phyloP scores from a whole-genome alignment of 1,140 invertebrate genomes.

The Calephelis virginiensis region DNA sequence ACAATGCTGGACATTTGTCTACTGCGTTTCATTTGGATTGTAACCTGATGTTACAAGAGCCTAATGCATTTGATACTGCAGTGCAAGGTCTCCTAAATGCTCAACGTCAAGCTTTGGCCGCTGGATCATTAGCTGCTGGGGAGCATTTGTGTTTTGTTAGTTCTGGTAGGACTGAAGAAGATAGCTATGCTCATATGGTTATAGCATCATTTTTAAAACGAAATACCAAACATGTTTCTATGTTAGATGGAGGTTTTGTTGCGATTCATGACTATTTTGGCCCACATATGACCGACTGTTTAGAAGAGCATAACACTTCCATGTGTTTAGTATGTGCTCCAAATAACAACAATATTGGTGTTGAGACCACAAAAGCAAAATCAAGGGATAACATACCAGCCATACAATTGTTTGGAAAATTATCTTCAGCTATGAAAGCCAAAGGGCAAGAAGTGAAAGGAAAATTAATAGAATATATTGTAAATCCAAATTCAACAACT shows the following conservation, averaged over 20 bases:
- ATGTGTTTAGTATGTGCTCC: slow-evolving; percentile 89
- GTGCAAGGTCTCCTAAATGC: slow-evolving; percentile 95
- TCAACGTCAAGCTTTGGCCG: slow-evolving; percentile 92
- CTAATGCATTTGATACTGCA: slow-evolving; percentile 94
- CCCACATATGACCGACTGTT: slow-evolving; percentile 86
- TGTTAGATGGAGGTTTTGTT: slow-evolving; percentile 95
- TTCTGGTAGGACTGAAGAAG: slow-evolving; percentile 96
- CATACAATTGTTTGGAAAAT: slow-evolving; percentile 86
- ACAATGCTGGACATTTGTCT: slow-evolving; percentile 96
- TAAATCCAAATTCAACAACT: slow-evolving; percentile 86
- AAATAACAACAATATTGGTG: slow-evolving; percentile 74
- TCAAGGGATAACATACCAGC: slow-evolving; percentile 69
- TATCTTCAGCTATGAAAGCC: slow-evolving; percentile 89
- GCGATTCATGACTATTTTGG: slow-evolving; percentile 92
- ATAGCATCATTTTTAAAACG: slow-evolving; percentile 98
- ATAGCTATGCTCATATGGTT: slow-evolving; percentile 98
- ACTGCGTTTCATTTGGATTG: slow-evolving; percentile 99
- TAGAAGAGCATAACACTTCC: slow-evolving; percentile 89
- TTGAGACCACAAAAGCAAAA: slow-evolving; percentile 46
- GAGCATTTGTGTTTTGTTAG: slow-evolving; percentile 99
- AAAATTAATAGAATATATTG: slow-evolving; percentile 96
- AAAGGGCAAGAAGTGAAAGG: slow-evolving; percentile 95
- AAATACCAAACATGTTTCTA: slow-evolving; percentile 94
- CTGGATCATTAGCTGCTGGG: slow-evolving; percentile 93
- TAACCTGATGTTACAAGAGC: slow-evolving; percentile 98